Conservation (phyloP, 2,797 vertebrate genomes). For the Orestias chungarensis region DNA sequence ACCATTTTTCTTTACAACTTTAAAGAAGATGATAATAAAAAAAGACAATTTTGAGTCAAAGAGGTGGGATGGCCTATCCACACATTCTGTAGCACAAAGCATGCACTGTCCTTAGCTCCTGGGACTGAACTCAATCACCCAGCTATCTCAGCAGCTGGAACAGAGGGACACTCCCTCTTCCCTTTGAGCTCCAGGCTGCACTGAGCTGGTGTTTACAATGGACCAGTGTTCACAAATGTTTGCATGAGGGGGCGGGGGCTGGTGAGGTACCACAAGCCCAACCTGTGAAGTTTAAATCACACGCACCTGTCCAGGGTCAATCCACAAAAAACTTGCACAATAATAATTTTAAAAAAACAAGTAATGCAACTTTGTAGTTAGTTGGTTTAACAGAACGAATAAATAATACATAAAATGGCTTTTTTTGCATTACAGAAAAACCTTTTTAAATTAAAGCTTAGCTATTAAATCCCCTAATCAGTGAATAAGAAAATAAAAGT, state of each 20-base stretch:
- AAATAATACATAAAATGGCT: background rate
- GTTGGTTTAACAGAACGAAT: conserved; percentile 10
- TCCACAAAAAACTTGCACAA: conserved; percentile 58
- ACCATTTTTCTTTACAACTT: conserved; percentile 18
- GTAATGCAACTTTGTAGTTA: conserved; percentile 38
- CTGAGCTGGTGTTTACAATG: conserved; percentile 56
- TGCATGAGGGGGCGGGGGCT: conserved; percentile 32
- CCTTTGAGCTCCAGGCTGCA: conserved; percentile 37
- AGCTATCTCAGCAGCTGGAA: conserved; percentile 68
- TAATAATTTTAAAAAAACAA: conserved; percentile 14
- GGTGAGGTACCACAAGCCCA: conserved; percentile 27
- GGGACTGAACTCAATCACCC: conserved; percentile 65
- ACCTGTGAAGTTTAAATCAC: conserved; percentile 48
- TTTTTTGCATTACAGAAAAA: background rate
- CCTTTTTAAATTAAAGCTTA: background rate
- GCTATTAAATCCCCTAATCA: conserved; percentile 1
- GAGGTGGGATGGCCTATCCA: conserved; percentile 39
- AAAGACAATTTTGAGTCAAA: conserved; percentile 41
- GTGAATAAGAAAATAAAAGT: conserved; percentile 13
- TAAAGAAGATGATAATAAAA: conserved; percentile 16
- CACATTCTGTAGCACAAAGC: conserved; percentile 57
- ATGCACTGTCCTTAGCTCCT: conserved; percentile 57
- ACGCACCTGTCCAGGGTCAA: conserved; percentile 56
- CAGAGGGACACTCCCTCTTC: conserved; percentile 48
- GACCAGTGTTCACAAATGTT: conserved; percentile 53